Evolutionary conservation across 2,888 invertebrate species (phyloP).

Genomic region (Antheraea assamensis): DNA sequence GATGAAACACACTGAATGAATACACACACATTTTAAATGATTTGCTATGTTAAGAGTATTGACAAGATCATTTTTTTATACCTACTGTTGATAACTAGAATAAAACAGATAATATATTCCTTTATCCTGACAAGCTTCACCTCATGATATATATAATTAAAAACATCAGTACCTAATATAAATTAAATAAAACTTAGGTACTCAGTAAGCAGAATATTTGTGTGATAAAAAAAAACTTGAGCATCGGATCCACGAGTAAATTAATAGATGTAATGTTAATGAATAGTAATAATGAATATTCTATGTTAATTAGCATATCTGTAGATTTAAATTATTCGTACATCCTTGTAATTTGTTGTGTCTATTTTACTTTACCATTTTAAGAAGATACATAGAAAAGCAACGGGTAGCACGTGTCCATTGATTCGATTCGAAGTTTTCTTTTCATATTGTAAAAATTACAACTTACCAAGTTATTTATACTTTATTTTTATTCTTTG

Average conservation of each 20-base stretch:
- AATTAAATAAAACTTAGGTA: not conserved
- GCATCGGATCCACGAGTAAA: not conserved
- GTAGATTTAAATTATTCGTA: not conserved
- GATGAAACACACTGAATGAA: no score
- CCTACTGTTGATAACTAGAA: not conserved
- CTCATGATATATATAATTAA: not conserved
- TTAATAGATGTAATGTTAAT: not conserved
- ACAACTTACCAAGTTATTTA: no score
- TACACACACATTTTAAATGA: not conserved
- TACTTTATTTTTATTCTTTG: no score
- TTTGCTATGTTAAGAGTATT: no score
- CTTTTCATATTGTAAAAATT: no score
- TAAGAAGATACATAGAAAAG: no score
- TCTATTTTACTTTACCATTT: not conserved
- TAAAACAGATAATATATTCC: not conserved
- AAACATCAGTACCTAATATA: not conserved
- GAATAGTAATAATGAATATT: not conserved
- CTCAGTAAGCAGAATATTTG: not conserved
- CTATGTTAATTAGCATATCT: not conserved
- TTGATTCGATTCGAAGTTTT: no score
- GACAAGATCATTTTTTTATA: no score
- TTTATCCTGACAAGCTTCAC: not conserved
- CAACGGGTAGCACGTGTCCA: no score
- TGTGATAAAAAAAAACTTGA: not conserved
- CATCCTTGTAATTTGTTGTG: not conserved